Evolutionary conservation across 1,140 invertebrate species (phyloP), one percentile per base, ranked within the genome.

Genomic region (Samia ricini): DNA sequence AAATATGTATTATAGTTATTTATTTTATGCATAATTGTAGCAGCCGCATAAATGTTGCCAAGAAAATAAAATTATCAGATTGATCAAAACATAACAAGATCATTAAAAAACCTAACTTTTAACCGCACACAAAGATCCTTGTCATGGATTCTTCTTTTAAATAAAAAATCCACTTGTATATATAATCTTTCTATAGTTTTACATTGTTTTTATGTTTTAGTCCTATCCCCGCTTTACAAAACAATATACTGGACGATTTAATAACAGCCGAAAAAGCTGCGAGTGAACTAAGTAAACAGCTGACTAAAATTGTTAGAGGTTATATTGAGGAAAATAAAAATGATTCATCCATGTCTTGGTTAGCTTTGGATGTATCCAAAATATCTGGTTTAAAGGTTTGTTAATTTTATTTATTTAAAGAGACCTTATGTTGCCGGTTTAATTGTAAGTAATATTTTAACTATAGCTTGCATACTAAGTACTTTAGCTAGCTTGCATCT

Each of bases 341-440:
- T 42, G 77, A 86, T 49, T 80, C 79, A 8, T 86, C 82, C 0
- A 74, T 85, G 61, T 83, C 81, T 6, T 87, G 81, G 0, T 54
- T 84, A 5, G 74, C 66, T 1, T 66, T 88, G 58, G 87, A 89
- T 54, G 84, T 89, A 5, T 89, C 87, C 5, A 89, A 87, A 64
- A 89, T 89, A 75, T 86, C 85, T 2, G 33, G 84, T 52, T 42
- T 89, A 33, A 89, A 88, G 79, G 87, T 89, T 64, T 24, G 48
- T 50, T 52, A 20, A 12, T 21, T 36, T 49, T 15, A 59, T 48
- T 48, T 5, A 3, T 19, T n/a, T n/a, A n/a, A n/a, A n/a, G n/a
- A n/a, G n/a, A n/a, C n/a, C n/a, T n/a, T n/a, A n/a, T n/a, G n/a
- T n/a, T n/a, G 49, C 26, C 26, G 26, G 3, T 4, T 4, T 26